A percentile compares a stretch with the other conserved stretches of the same genome.
Evolutionary conservation across 1,140 invertebrate species (phyloP).

Genomic region (Drosophila ohnishii): DNA sequence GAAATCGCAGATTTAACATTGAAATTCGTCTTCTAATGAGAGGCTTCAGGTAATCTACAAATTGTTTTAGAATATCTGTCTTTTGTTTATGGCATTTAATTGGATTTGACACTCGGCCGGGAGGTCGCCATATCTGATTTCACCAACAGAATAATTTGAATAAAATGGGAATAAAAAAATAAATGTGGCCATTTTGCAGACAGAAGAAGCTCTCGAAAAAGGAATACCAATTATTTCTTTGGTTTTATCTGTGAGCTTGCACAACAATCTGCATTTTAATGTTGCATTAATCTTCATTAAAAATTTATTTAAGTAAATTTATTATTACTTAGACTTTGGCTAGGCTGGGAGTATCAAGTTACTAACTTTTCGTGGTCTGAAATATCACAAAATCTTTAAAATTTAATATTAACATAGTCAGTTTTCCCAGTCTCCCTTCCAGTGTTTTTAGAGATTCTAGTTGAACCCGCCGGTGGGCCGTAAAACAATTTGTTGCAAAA

Average conservation of each 20-base stretch:
- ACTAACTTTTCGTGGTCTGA: too few relatives aligned
- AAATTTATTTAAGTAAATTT: constrained; percentile 1
- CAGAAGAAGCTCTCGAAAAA: not conserved
- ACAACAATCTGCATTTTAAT: not conserved
- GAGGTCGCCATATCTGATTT: constrained; percentile 14
- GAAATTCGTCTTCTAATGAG: constrained; percentile 26
- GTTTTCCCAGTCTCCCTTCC: too few relatives aligned
- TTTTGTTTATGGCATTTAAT: constrained; percentile 15
- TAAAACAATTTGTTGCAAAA: constrained; percentile 79
- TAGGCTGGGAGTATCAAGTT: not conserved
- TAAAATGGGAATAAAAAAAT: not conserved
- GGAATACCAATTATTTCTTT: not conserved
- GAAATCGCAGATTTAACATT: constrained; percentile 31
- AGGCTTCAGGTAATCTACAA: constrained; percentile 17
- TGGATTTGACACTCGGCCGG: constrained; percentile 5
- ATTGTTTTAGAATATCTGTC: constrained; percentile 20
- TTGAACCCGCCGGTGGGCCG: constrained; percentile 9
- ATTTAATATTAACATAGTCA: not conserved
- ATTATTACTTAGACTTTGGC: not conserved
- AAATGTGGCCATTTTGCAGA: not conserved
- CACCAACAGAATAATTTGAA: not conserved
- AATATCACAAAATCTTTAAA: not conserved
- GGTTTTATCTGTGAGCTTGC: not conserved
- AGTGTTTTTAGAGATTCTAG: constrained; percentile 7
- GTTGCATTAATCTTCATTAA: not conserved